Conservation (phyloP, 2,113 vertebrate genomes). For the Erythrocebus patas region DNA sequence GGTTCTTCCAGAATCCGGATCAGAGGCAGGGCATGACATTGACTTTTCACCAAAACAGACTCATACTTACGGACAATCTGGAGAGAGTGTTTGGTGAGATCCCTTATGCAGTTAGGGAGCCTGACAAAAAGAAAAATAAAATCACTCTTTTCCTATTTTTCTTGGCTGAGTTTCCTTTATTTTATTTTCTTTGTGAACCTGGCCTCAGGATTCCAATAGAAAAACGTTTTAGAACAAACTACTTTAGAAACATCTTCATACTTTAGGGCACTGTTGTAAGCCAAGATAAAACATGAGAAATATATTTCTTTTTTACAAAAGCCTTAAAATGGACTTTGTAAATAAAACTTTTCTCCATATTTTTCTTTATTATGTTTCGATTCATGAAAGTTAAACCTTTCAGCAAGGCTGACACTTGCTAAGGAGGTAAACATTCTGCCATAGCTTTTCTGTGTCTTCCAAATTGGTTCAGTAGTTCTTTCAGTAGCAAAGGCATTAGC, state of each 20-base stretch:
- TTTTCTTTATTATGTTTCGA: slow-evolving; percentile 52
- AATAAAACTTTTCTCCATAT: background rate
- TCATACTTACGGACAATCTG: background rate
- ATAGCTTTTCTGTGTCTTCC: slow-evolving; percentile 48
- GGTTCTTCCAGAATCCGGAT: background rate
- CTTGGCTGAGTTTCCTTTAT: slow-evolving; percentile 54
- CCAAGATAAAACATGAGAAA: background rate
- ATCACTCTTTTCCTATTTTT: background rate
- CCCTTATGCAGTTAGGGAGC: background rate
- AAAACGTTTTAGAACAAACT: slow-evolving; percentile 42
- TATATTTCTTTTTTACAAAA: background rate
- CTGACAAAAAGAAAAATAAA: background rate
- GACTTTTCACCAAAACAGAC: background rate
- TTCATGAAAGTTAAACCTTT: slow-evolving; percentile 52
- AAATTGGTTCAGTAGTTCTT: slow-evolving; percentile 49
- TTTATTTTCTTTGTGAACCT: slow-evolving; percentile 57
- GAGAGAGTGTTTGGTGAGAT: background rate
- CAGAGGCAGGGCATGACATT: background rate
- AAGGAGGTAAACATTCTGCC: slow-evolving; percentile 28
- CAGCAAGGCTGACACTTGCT: background rate
- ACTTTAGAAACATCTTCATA: slow-evolving; percentile 52
- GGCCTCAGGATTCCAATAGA: slow-evolving; percentile 47
- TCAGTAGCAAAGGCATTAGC: background rate
- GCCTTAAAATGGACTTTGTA: slow-evolving; percentile 43
- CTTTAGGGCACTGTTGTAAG: slow-evolving; percentile 11